A percentile compares a stretch with the other conserved stretches of the same genome.
phyloP scores from a whole-genome alignment of 92 coral and sea anemone species.

The Virgularia gustaviana region DNA sequence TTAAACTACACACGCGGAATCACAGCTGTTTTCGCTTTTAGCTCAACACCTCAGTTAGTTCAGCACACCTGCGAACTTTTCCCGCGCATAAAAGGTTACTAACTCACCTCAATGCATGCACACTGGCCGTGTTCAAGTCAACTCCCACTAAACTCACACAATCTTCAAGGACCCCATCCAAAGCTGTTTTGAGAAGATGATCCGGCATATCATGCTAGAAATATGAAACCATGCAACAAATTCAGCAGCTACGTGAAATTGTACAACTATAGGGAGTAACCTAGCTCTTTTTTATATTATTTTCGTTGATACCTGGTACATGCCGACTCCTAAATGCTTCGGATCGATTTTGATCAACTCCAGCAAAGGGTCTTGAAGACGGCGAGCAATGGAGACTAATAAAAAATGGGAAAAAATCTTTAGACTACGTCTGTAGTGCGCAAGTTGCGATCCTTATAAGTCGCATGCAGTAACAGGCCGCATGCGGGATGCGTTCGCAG shows the following conservation, averaged over 20 bases:
- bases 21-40: neutral
- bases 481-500: too few species aligned
- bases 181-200: slow-evolving; percentile 58
- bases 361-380: slow-evolving; percentile 81
- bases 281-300: neutral
- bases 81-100: neutral
- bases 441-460: too few species aligned
- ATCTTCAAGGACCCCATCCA: slow-evolving; percentile 86
- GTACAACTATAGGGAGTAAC: neutral
- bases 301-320: slow-evolving; percentile 77
- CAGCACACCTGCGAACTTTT: neutral
- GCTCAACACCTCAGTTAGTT: neutral
- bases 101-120: slow-evolving; percentile 72
- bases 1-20: neutral
- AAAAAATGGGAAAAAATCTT: neutral
- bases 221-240: neutral
- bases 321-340: slow-evolving; percentile 90
- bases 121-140: slow-evolving; percentile 85
- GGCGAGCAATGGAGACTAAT: slow-evolving; percentile 85
- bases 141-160: slow-evolving; percentile 97
- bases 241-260: neutral
- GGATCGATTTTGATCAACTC: slow-evolving; percentile 95
- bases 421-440: too few species aligned
- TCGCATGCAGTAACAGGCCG: too few species aligned
- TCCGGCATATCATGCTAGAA: slow-evolving; percentile 97